These are phyloP conservation scores for Balaeniceps rex DNA, from an alignment of 2,113 vertebrate genomes.

Conservation along the genomic window DNA sequence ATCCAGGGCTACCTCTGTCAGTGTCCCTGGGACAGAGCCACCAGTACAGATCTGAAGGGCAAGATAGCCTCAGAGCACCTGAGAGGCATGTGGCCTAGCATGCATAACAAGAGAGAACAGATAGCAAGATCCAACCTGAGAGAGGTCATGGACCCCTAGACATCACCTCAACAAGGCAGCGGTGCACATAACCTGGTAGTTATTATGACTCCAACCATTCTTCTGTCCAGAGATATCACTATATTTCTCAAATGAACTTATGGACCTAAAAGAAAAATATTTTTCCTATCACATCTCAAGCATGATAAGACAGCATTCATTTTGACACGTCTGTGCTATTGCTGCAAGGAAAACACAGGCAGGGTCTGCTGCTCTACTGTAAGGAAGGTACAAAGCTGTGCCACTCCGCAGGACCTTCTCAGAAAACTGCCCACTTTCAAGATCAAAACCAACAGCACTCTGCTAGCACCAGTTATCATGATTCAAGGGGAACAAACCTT, in stretches of 20 bases:
- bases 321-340: background rate
- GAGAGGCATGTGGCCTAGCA: background rate
- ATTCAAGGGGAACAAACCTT: background rate
- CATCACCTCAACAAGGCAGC: background rate
- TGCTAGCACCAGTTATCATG: background rate
- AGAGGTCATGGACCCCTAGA: background rate
- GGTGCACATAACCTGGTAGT: background rate
- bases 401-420: background rate
- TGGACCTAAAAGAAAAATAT: background rate
- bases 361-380: background rate
- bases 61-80: background rate
- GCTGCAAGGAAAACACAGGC: background rate
- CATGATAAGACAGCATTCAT: background rate
- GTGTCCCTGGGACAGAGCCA: background rate
- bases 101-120: background rate
- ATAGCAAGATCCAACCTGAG: background rate
- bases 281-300: background rate
- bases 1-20: background rate
- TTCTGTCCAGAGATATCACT: background rate
- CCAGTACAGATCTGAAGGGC: background rate
- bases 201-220: background rate
- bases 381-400: background rate
- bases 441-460: background rate
- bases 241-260: background rate
- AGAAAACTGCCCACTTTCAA: background rate